A percentile compares a stretch with the other conserved stretches of the same genome.
Conservation (phyloP, 2,888 invertebrate genomes). For the Entomobrya proxima region DNA sequence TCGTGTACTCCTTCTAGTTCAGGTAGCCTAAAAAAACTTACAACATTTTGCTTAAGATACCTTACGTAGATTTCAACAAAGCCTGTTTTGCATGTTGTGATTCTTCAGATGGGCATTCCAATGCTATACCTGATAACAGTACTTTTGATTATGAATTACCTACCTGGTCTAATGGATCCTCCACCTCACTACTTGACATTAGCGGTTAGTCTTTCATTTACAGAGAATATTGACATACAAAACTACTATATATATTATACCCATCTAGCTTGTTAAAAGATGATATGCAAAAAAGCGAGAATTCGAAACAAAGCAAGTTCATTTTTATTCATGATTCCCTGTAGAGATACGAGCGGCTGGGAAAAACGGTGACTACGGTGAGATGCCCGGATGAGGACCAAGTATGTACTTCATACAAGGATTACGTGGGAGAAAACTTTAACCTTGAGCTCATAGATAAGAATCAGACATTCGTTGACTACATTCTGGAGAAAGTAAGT, state of each 20-base stretch:
- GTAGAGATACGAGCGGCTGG: conserved; percentile 73
- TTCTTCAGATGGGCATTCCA: conserved; percentile 82
- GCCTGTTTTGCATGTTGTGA: neutral
- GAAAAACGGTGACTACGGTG: conserved; percentile 71
- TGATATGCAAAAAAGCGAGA: neutral
- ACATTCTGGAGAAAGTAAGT: conserved; percentile 71
- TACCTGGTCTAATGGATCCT: conserved; percentile 79
- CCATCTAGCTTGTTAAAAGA: no score
- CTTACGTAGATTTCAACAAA: neutral
- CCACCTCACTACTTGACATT: conserved; percentile 78
- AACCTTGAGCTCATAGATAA: conserved; percentile 60
- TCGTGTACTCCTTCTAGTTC: conserved; percentile 80
- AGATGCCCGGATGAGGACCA: conserved; percentile 66
- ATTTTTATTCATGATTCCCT: neutral
- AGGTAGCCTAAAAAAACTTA: conserved; percentile 1
- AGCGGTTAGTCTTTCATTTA: neutral
- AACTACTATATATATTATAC: neutral
- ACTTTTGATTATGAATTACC: conserved; percentile 81
- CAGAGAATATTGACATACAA: neutral
- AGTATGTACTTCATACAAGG: conserved; percentile 70
- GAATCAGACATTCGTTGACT: conserved; percentile 70
- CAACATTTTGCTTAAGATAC: neutral
- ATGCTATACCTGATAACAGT: conserved; percentile 83
- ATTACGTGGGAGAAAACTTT: conserved; percentile 62
- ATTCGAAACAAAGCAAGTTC: neutral